A percentile compares a stretch with the other conserved stretches of the same genome.
phyloP scores from a whole-genome alignment of 2,797 vertebrate species.

The Muscicapa comitata region DNA sequence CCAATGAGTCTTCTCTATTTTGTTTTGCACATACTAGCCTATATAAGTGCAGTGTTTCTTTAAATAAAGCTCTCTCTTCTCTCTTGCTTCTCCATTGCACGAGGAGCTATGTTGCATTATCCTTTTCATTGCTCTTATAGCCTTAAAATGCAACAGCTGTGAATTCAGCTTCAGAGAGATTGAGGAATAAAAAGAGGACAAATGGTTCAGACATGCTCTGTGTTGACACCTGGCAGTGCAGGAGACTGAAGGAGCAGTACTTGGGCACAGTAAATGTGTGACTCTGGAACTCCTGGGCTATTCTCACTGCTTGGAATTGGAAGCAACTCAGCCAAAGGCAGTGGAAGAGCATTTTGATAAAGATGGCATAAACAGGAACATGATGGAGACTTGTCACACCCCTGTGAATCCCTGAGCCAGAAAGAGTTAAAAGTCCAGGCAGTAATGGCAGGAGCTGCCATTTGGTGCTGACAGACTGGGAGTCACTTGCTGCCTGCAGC shows the following conservation, averaged over 20 bases:
- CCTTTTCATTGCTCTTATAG: no score
- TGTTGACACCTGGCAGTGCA: background rate
- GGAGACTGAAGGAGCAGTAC: background rate
- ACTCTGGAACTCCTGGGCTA: background rate
- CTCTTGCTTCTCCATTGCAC: no score
- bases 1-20: no score
- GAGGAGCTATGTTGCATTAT: no score
- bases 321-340: background rate
- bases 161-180: background rate
- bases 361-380: rapidly evolving
- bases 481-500: constrained; percentile 45
- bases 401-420: background rate
- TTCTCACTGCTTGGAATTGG: background rate
- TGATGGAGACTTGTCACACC: background rate
- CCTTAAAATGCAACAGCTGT: background rate
- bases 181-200: background rate
- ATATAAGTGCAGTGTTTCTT: no score
- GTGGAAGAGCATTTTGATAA: rapidly evolving
- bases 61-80: no score
- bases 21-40: no score
- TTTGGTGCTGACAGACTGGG: constrained; percentile 44
- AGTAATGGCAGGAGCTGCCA: constrained; percentile 17
- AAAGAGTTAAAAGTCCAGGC: background rate
- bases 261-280: background rate
- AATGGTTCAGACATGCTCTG: background rate